Conservation (phyloP, 2,888 invertebrate species). For the Xylota segnis region DNA sequence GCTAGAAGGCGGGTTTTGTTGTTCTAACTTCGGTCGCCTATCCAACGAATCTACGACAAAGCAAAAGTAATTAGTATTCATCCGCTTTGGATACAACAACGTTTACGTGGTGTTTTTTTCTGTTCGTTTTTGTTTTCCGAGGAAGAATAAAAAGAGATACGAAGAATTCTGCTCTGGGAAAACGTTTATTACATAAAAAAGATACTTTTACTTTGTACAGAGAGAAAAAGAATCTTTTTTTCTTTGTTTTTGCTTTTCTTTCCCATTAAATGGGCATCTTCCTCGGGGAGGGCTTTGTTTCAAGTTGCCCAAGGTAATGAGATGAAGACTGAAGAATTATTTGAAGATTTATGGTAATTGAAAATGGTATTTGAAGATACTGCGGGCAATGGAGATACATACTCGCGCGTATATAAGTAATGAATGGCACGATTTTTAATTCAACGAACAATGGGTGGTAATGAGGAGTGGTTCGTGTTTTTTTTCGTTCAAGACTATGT, state of each 20-base stretch:
- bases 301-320: slow-evolving; percentile 19
- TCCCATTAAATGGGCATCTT: slow-evolving; percentile 2
- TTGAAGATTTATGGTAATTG: slow-evolving; percentile 46
- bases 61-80: slow-evolving; percentile 63
- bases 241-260: no score
- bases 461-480: background rate
- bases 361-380: slow-evolving; percentile 27
- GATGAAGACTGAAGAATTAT: slow-evolving; percentile 4
- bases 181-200: slow-evolving; percentile 36
- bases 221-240: background rate
- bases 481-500: background rate
- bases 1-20: background rate
- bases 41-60: slow-evolving; percentile 12
- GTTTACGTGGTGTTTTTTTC: background rate
- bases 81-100: slow-evolving; percentile 31
- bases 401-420: no score
- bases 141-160: slow-evolving; percentile 24
- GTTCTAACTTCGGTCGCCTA: background rate
- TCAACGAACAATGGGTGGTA: slow-evolving; percentile 2
- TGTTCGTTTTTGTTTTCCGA: slow-evolving; percentile 8
- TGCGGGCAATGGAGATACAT: background rate
- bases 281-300: background rate
- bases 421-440: slow-evolving; percentile 8
- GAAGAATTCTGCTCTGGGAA: slow-evolving; percentile 18
- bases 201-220: background rate